These are phyloP conservation scores for Argopecten irradians DNA, from an alignment of 1,140 invertebrate genomes.

Conservation along the genomic window DNA sequence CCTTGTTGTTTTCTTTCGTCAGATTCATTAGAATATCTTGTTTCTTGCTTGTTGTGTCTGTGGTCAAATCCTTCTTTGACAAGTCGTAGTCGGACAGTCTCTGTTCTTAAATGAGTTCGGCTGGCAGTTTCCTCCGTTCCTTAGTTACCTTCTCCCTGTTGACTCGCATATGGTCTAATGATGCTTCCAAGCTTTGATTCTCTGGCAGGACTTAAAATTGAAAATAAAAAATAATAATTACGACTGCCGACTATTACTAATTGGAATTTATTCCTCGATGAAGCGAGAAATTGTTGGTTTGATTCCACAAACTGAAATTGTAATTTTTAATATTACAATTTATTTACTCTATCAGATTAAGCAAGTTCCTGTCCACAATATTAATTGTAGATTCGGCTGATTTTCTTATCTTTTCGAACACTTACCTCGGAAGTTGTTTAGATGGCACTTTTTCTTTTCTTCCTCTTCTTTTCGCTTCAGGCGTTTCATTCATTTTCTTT, in stretches of 20 bases:
- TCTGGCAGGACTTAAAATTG: constrained; percentile 31
- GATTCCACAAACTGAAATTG: too few species aligned
- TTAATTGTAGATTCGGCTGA: too few species aligned
- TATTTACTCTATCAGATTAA: too few species aligned
- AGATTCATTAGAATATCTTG: neutral
- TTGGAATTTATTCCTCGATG: too few species aligned
- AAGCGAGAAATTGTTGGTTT: too few species aligned
- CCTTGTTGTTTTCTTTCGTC: neutral
- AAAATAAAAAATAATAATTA: too few species aligned
- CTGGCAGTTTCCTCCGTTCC: neutral
- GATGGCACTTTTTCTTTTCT: neutral
- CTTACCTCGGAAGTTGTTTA: neutral
- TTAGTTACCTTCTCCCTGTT: constrained; percentile 34
- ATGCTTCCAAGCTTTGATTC: constrained; percentile 48
- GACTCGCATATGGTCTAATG: constrained; percentile 43
- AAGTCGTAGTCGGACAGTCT: neutral
- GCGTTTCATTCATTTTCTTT: too few species aligned
- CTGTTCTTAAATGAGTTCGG: neutral
- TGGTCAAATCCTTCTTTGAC: neutral
- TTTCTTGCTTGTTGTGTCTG: neutral
- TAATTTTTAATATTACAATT: too few species aligned
- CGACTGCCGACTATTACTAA: too few species aligned
- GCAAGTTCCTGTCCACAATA: too few species aligned
- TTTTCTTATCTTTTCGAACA: too few species aligned
- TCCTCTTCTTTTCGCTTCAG: neutral